Evolutionary conservation across 2,888 invertebrate genomes (phyloP), one percentile per base, ranked within the genome.

Genomic region (Bellardia bayeri): DNA sequence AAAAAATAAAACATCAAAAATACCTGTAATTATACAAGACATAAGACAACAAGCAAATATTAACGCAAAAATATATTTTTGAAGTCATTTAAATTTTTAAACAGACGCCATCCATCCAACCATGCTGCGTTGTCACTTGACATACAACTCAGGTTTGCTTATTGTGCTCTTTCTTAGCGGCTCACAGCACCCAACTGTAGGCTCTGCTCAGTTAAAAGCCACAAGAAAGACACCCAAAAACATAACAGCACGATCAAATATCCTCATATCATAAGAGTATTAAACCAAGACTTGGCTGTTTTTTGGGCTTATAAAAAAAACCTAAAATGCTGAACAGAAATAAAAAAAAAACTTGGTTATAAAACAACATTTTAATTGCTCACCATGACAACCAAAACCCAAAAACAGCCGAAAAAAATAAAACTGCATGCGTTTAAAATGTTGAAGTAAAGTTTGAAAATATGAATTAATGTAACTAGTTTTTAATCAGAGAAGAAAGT

Each of bases 291-390:
- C 3, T 49, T 71, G 63, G 74, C 58, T 68, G 71, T 71, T 51
- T 7, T 61, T 49, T 37, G 23, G 23, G 33, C 51, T 64, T 45
- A 37, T 61, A 37, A 64, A 66, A 64, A 66, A 45, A 68, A 14
- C 33, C 56, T 64, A 68, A 81, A 86, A 82, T 58, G 11, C 66
- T 56, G 9, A 51, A 9, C 13, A 75, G 69, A 64, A 72, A 80
- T 23, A 23, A 23, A 23, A 66, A 37, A 37, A 37, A 37, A 37
- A 37, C 37, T 82, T 85, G 51, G 84, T 58, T 85, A 71, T 76
- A 83, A 69, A 79, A 85, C 88, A 87, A 89, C 89, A 89, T 89
- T 90, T 91, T 90, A 89, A 90, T 90, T 91, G 89, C 89, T 71
- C 78, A 49, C 79, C 82, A 83, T 81, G 83, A 76, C 85, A 83